Conservation (phyloP, 92 coral and sea anemone species). For the Phenganax subtilis region DNA sequence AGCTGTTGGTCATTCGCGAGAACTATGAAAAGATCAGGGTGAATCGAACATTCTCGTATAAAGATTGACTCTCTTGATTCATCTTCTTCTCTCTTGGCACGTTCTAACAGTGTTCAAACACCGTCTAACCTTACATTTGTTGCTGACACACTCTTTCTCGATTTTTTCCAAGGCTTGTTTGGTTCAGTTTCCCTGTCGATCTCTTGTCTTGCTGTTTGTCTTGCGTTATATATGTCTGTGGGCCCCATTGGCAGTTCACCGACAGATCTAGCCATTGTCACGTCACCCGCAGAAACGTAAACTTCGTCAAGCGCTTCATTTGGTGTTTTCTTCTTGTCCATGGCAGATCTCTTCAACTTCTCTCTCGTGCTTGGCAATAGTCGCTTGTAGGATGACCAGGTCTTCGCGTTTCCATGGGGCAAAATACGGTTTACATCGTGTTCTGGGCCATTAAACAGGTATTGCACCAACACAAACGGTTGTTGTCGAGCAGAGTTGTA, state of each 20-base stretch:
- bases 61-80: slow-evolving; percentile 37
- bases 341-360: slow-evolving; percentile 27
- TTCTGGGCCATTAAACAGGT: slow-evolving; percentile 41
- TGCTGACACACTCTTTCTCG: neutral
- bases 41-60: slow-evolving; percentile 47
- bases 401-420: slow-evolving; percentile 46
- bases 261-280: slow-evolving; percentile 38
- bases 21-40: slow-evolving; percentile 47
- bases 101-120: slow-evolving; percentile 50
- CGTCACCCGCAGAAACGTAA: slow-evolving; percentile 44
- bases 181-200: neutral
- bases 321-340: slow-evolving; percentile 38
- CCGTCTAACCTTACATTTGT: neutral
- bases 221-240: slow-evolving; percentile 45
- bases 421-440: slow-evolving; percentile 21
- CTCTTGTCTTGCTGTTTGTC: slow-evolving; percentile 33
- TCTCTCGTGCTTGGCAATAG: slow-evolving; percentile 41
- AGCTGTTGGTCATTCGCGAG: slow-evolving; percentile 51
- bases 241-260: slow-evolving; percentile 50
- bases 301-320: slow-evolving; percentile 43
- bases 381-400: slow-evolving; percentile 28
- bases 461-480: slow-evolving; percentile 41
- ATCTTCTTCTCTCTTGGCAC: slow-evolving; percentile 55
- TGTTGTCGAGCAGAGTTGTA: slow-evolving; percentile 22
- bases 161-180: neutral